Percentiles rank a stretch among this genome's conserved stretches.
These are phyloP conservation scores for Ecliptopera silaceata DNA, from an alignment of 2,888 invertebrate genomes.

Conservation along the genomic window DNA sequence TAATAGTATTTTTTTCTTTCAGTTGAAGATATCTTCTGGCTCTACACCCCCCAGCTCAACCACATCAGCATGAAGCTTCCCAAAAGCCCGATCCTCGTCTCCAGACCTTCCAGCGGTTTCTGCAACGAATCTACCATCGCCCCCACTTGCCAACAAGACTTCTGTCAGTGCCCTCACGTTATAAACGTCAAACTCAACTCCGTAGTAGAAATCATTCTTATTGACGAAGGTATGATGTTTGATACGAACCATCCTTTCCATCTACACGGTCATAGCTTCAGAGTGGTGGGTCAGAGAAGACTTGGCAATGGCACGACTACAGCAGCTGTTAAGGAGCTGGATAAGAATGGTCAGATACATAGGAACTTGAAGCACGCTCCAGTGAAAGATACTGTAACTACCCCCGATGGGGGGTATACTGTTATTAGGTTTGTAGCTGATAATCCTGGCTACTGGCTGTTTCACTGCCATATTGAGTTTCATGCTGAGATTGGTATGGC, in stretches of 20 bases:
- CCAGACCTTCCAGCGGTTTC: slow-evolving; percentile 85
- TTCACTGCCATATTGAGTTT: slow-evolving; percentile 96
- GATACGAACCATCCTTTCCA: slow-evolving; percentile 96
- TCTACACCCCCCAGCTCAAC: slow-evolving; percentile 94
- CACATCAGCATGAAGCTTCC: slow-evolving; percentile 92
- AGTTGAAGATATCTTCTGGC: slow-evolving; percentile 82
- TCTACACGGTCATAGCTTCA: slow-evolving; percentile 91
- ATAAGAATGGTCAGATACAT: slow-evolving; percentile 86
- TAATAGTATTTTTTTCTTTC: too few relatives aligned
- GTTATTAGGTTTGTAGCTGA: slow-evolving; percentile 91
- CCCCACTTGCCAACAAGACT: slow-evolving; percentile 85
- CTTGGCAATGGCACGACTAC: slow-evolving; percentile 86
- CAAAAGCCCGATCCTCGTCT: slow-evolving; percentile 87
- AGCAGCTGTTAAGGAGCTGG: slow-evolving; percentile 86
- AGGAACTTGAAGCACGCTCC: slow-evolving; percentile 90
- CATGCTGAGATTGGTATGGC: slow-evolving; percentile 96
- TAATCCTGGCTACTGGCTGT: slow-evolving; percentile 95
- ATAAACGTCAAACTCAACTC: slow-evolving; percentile 87
- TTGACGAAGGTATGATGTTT: slow-evolving; percentile 92
- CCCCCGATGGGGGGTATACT: slow-evolving; percentile 95
- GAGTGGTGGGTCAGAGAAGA: slow-evolving; percentile 91
- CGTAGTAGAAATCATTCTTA: slow-evolving; percentile 91
- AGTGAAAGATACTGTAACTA: slow-evolving; percentile 93
- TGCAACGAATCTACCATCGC: slow-evolving; percentile 89
- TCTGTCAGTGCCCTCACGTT: slow-evolving; percentile 93